Conservation (phyloP, 2,113 vertebrate genomes). For the Sorex araneus region DNA sequence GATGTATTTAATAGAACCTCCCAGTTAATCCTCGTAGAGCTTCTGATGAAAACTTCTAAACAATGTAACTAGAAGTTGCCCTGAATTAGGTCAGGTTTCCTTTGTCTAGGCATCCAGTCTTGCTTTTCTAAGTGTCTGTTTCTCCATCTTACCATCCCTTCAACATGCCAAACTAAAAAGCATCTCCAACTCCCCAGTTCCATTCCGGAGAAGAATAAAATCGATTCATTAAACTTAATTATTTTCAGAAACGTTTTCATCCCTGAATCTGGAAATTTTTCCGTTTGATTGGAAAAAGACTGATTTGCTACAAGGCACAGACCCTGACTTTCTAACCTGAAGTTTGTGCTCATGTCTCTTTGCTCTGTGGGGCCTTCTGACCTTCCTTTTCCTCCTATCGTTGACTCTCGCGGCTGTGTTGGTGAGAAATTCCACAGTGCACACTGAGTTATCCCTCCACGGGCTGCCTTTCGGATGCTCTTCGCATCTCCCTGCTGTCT, state of each 20-base stretch:
- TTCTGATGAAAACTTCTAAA: not conserved
- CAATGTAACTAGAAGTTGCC: not conserved
- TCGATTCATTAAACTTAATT: constrained; percentile 8
- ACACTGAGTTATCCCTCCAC: not conserved
- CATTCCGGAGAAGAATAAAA: not conserved
- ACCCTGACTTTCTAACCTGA: not conserved
- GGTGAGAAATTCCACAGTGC: not conserved
- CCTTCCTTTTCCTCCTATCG: not conserved
- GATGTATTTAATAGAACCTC: not conserved
- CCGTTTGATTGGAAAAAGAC: not conserved
- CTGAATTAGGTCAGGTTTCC: not conserved
- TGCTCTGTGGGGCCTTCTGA: rapidly evolving
- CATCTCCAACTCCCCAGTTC: not conserved
- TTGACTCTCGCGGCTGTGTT: too few relatives aligned
- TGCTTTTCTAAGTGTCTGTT: not conserved
- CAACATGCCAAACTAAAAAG: too few relatives aligned
- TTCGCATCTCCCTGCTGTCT: not conserved
- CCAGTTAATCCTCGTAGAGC: not conserved
- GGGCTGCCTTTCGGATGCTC: not conserved
- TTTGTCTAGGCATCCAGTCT: not conserved
- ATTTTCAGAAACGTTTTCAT: too few relatives aligned
- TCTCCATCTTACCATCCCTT: not conserved
- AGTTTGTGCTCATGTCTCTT: too few relatives aligned
- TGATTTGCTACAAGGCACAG: not conserved
- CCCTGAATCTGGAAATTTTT: not conserved